These are phyloP conservation scores for Cheirogaleus major DNA, from an alignment of 2,797 vertebrate genomes.

Conservation along the genomic window DNA sequence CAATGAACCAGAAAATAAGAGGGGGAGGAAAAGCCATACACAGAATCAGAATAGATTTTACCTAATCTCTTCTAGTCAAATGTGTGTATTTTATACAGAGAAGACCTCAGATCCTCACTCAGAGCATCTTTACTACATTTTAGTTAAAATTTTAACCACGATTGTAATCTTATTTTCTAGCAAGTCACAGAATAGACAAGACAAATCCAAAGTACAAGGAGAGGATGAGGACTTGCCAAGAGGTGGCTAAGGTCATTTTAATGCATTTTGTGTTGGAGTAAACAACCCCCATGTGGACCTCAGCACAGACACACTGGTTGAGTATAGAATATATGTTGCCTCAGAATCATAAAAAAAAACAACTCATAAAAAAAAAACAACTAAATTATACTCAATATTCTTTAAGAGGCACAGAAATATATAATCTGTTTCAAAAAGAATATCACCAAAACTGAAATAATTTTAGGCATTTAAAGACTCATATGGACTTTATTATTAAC, in stretches of 20 bases:
- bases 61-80: background rate
- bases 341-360: background rate
- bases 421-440: background rate
- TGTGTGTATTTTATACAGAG: background rate
- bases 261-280: background rate
- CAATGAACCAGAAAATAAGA: background rate
- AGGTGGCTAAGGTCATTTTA: background rate
- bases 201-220: background rate
- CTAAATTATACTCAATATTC: background rate
- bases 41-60: background rate
- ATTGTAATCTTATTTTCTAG: background rate
- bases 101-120: background rate
- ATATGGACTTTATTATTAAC: background rate
- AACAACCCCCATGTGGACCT: background rate
- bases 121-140: background rate
- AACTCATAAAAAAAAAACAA: background rate
- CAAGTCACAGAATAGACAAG: background rate
- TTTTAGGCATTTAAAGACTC: conserved; percentile 19
- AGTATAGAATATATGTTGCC: background rate
- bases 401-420: background rate
- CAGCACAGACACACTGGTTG: background rate
- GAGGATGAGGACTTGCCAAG: background rate
- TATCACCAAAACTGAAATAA: background rate
- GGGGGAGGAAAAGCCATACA: background rate
- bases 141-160: background rate